A percentile compares a stretch with the other conserved stretches of the same genome.
Evolutionary conservation across 2,888 invertebrate species (phyloP).

Genomic region (Lithophane leautieri): DNA sequence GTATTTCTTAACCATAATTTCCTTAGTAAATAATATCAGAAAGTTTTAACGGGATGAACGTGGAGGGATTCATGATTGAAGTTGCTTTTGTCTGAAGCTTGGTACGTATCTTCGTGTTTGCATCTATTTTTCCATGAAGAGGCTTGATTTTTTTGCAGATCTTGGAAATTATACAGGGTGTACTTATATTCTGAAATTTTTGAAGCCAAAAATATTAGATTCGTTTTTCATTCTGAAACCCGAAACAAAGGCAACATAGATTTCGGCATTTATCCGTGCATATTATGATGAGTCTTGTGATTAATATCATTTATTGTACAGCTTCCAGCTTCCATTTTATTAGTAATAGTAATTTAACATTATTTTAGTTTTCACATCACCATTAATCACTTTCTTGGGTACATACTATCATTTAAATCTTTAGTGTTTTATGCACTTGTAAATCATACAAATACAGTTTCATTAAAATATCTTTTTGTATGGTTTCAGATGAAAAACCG

Average conservation of each 20-base stretch:
- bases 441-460: background rate
- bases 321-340: background rate
- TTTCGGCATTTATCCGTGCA: background rate
- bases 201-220: background rate
- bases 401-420: background rate
- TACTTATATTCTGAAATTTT: background rate
- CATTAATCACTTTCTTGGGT: background rate
- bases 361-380: no score
- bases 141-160: background rate
- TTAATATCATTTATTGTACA: background rate
- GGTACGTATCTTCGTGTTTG: conserved; percentile 52
- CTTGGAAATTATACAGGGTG: background rate
- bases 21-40: conserved; percentile 52
- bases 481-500: conserved; percentile 29
- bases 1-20: conserved; percentile 30
- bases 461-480: conserved; percentile 13
- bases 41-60: conserved; percentile 48
- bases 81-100: conserved; percentile 34
- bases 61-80: conserved; percentile 49
- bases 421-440: background rate
- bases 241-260: background rate
- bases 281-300: background rate
- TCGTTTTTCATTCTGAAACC: background rate
- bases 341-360: conserved; percentile 2
- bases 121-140: background rate